These are phyloP conservation scores for Hyposoter didymator DNA, from an alignment of 2,888 invertebrate species.

Conservation along the genomic window DNA sequence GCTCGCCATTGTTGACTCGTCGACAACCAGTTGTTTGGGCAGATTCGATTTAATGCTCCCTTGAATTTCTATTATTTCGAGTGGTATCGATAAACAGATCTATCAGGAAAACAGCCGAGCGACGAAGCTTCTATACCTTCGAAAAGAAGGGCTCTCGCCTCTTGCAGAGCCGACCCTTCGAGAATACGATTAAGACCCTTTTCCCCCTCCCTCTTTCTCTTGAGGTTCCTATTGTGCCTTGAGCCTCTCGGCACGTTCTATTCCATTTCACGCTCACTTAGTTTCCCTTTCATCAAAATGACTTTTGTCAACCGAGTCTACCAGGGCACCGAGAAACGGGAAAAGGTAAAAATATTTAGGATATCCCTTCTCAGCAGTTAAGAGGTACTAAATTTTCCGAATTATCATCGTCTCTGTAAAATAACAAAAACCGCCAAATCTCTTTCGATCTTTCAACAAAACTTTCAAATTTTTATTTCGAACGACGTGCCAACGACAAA, in stretches of 20 bases:
- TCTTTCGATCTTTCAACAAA: not conserved
- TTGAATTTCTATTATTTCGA: slow-evolving; percentile 58
- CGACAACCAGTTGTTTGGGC: slow-evolving; percentile 5
- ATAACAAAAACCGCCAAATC: not conserved
- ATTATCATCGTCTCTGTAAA: not conserved
- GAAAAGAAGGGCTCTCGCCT: slow-evolving; percentile 10
- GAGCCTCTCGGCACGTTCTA: slow-evolving; percentile 34
- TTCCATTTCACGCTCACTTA: slow-evolving; percentile 67
- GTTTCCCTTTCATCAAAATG: slow-evolving; percentile 69
- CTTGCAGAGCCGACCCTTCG: slow-evolving; percentile 22
- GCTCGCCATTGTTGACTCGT: not conserved
- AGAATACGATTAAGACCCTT: slow-evolving; percentile 20
- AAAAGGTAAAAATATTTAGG: slow-evolving; percentile 30
- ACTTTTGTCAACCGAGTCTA: slow-evolving; percentile 75
- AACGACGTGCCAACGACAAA: not conserved
- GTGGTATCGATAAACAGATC: slow-evolving; percentile 62
- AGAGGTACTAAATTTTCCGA: not conserved
- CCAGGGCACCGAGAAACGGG: slow-evolving; percentile 52
- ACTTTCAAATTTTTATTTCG: not conserved
- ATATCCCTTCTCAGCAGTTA: not conserved
- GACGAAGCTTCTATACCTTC: slow-evolving; percentile 39
- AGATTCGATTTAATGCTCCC: slow-evolving; percentile 60
- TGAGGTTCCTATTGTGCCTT: slow-evolving; percentile 7
- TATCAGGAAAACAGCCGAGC: slow-evolving; percentile 51
- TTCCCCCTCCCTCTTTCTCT: not conserved